Conservation (phyloP, 2,888 invertebrate species). For the Gymnoscelis rufifasciata region DNA sequence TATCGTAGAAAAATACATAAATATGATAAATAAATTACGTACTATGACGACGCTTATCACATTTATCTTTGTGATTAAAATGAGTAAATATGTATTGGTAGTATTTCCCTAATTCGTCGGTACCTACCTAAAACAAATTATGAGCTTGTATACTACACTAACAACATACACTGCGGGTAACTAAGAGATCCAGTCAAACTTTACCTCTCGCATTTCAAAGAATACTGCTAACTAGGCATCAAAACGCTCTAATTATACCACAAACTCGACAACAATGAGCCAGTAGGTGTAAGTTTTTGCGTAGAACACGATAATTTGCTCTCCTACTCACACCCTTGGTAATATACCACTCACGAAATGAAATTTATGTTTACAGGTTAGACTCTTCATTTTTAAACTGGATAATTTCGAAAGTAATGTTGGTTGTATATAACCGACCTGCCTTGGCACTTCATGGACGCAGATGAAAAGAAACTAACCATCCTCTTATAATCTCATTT, state of each 20-base stretch:
- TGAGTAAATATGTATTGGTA: no score
- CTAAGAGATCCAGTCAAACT: not conserved
- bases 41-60: no score
- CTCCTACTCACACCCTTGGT: slow-evolving; percentile 17
- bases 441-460: no score
- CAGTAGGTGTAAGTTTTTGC: slow-evolving; percentile 8
- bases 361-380: no score
- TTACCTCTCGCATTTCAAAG: not conserved
- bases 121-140: not conserved
- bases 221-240: not conserved
- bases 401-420: no score
- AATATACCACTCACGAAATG: slow-evolving; percentile 18
- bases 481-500: no score
- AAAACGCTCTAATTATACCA: not conserved
- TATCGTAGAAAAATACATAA: no score
- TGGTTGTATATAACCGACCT: no score
- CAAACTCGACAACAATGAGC: not conserved
- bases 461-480: no score
- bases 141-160: not conserved
- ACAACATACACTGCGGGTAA: not conserved
- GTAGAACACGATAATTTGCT: slow-evolving; percentile 13
- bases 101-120: not conserved
- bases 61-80: no score
- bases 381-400: no score
- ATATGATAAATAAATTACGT: no score